Evolutionary conservation across 2,888 invertebrate species (phyloP), one percentile per base, ranked within the genome.

Genomic region (Euzetes globulus): DNA sequence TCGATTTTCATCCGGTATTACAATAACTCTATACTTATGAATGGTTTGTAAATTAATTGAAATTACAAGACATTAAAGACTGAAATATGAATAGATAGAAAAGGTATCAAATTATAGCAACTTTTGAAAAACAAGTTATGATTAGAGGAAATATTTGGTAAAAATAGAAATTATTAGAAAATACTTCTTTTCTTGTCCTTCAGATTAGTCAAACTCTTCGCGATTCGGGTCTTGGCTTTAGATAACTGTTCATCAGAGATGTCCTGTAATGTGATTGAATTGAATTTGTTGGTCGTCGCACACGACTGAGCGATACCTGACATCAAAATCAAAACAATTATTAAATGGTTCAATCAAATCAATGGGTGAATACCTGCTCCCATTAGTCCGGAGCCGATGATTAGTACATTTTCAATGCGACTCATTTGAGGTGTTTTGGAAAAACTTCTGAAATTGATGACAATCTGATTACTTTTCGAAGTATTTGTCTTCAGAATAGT

Each of bases 301-400:
- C 72, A 72, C 19, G 75, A 72, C 60, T 79, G 79, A 2, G 79
- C 79, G 19, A 79, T 79, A 15, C 79, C 79, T 72, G 29, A 37
- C 15, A 29, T 2, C 27, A 29, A 63, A 29, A 55, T 19, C 27
- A 60, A n/a, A n/a, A 4, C 19, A 19, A 22, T 7, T 60, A 9
- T 60, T 60, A 60, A 11, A 9, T n/a, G 19, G 4, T n/a, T 63
- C 3, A 15, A 7, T 50, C 6, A 50, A 50, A 50, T 7, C n/a
- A 50, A 50, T 4, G n/a, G 15, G 4, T 25, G 17, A 17, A 72
- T 52, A 73, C 73, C 73, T 22, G 78, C 78, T 19, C 79, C 79
- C 79, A 79, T 79, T 9, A 78, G 72, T 17, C 79, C 79, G 25
- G 78, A 75, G n/a, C 78, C 78, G 25, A 79, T 77, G 22, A 79